Evolutionary conservation across 2,797 vertebrate genomes (phyloP), one percentile per base, ranked within the genome.

Genomic region (Austrolebias charrua): DNA sequence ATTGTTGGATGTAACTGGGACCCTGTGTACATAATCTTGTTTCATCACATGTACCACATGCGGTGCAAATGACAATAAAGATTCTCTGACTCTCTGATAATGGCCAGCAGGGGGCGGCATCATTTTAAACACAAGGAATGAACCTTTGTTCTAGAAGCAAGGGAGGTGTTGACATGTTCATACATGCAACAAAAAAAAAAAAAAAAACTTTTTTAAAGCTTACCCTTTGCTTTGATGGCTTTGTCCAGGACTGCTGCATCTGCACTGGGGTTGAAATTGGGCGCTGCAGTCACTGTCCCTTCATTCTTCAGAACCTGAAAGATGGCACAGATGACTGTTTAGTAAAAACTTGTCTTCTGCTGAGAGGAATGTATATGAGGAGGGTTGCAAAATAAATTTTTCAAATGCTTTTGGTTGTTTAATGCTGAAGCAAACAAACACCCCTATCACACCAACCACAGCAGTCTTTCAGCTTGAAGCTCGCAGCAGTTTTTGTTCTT

Each of bases 161-260:
- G 5, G 49, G 43, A 60, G 57, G 9, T 19, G 10, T 5, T 28
- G 48, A 43, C 78, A 56, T 57, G 74, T 68, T 77, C 33, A 16
- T 29, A 73, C 79, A 78, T 0, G 69, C 65, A 58, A n/a, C n/a
- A n/a, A n/a, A n/a, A n/a, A n/a, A n/a, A 24, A 53, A 31, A 11
- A 75, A 51, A 2, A 0, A 16, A 45, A 6, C 1, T 15, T 6
- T 16, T 57, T 62, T 51, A 15, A 35, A 40, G 12, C 35, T 90
- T 82, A 98, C 97, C 96, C 92, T 96, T 97, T 8, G 90, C 82
- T 55, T 91, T 96, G 75, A 98, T 95, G 47, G 96, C 96, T 64
- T 94, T 95, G 1, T 99, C 94, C 88, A 99, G 62, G 51, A 94
- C 77, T 1, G 48, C 78, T 45, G 85, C 95, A 90, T 98, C 96